Conservation (phyloP, 2,888 invertebrate genomes). For the Ernsta delagoae region DNA sequence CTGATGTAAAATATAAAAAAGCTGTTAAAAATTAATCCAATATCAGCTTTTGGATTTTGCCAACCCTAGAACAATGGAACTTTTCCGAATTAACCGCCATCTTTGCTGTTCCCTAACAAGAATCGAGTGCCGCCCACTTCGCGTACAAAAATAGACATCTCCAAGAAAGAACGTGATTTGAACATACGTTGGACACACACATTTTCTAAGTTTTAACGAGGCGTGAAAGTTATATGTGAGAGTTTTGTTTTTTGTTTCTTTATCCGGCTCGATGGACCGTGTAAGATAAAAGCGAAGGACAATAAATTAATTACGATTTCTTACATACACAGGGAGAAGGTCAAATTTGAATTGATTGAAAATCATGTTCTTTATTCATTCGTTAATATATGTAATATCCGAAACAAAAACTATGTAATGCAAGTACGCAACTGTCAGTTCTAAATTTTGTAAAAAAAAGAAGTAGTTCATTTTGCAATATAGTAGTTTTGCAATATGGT, state of each 20-base stretch:
- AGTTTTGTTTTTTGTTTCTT: background rate
- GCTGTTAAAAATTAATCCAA: background rate
- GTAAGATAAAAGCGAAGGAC: background rate
- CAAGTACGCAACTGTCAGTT: no score
- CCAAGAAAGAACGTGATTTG: conserved; percentile 8
- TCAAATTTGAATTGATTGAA: no score
- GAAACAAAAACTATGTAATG: no score
- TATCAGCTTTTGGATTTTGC: background rate
- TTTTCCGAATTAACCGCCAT: background rate
- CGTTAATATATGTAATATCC: no score
- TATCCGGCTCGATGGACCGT: conserved; percentile 1
- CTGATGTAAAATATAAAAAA: no score
- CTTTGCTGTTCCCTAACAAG: background rate
- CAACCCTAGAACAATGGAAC: background rate
- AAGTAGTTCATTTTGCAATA: no score
- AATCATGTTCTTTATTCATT: no score
- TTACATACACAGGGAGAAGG: no score
- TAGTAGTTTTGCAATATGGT: no score
- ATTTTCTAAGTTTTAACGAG: conserved; percentile 1
- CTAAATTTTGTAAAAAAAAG: no score
- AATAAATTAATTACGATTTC: background rate
- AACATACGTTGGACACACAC: background rate
- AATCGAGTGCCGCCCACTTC: conserved; percentile 3
- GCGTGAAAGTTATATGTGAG: background rate
- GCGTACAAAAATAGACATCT: conserved; percentile 3